phyloP scores from a whole-genome alignment of 2,888 invertebrate species.

The Zaprionus lineosus region DNA sequence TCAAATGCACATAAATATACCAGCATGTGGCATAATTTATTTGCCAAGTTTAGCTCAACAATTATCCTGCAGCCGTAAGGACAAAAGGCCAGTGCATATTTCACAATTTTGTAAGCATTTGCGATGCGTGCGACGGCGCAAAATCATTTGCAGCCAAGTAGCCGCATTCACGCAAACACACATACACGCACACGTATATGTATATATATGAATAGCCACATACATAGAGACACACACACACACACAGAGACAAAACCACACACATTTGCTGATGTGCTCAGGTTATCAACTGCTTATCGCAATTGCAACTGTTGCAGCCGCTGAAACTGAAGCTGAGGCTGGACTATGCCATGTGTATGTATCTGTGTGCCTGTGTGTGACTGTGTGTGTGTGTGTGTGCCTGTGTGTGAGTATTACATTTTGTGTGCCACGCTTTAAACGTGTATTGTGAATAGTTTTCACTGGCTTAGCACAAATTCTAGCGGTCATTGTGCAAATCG shows the following conservation, averaged over 20 bases:
- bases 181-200: constrained; percentile 23
- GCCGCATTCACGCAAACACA: constrained; percentile 41
- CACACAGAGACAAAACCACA: background rate
- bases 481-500: constrained; percentile 35
- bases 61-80: too few relatives aligned
- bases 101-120: background rate
- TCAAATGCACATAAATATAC: too few relatives aligned
- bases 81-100: background rate
- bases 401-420: background rate
- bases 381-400: background rate
- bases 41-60: too few relatives aligned
- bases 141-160: constrained; percentile 52
- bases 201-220: background rate
- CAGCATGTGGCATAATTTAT: too few relatives aligned
- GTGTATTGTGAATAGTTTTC: constrained; percentile 23
- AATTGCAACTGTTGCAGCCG: constrained; percentile 29
- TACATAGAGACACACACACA: constrained; percentile 9
- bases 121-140: constrained; percentile 18
- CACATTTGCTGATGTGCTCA: background rate
- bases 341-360: background rate
- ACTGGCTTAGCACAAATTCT: constrained; percentile 36
- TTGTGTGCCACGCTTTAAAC: too few relatives aligned
- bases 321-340: background rate
- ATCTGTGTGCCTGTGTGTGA: background rate
- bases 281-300: constrained; percentile 44